Evolutionary conservation across 2,888 invertebrate species (phyloP).

Genomic region (Macrosiphum euphorbiae): DNA sequence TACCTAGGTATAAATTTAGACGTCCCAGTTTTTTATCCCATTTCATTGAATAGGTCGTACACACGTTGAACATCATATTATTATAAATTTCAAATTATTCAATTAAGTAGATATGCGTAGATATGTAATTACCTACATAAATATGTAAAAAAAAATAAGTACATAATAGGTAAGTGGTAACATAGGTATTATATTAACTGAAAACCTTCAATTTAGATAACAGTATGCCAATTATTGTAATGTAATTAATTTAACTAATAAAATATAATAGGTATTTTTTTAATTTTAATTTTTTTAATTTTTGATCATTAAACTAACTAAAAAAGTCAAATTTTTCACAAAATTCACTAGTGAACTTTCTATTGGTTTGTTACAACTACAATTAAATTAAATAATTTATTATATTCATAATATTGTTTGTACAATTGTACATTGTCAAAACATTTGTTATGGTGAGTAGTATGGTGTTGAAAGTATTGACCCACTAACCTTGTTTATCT

Average conservation of each 20-base stretch:
- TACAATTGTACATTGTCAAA: not conserved
- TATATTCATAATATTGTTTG: not conserved
- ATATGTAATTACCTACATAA: not conserved
- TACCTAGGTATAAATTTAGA: not conserved
- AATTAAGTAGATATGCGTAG: not conserved
- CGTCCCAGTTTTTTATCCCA: not conserved
- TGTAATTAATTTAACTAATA: not conserved
- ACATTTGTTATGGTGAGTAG: slow-evolving; percentile 41
- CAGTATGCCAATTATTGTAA: not conserved
- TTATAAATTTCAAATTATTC: not conserved
- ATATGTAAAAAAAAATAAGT: not conserved
- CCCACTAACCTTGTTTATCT: slow-evolving; percentile 58
- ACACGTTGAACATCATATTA: not conserved
- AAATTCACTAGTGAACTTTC: not conserved
- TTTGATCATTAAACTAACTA: not conserved
- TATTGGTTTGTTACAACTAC: not conserved
- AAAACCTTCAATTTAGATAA: not conserved
- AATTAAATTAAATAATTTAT: not conserved
- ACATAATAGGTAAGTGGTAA: not conserved
- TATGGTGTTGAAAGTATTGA: slow-evolving; percentile 57
- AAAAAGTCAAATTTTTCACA: not conserved
- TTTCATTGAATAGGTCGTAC: not conserved
- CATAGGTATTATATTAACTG: not conserved
- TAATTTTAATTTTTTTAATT: not conserved
- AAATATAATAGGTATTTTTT: not conserved